Conservation (phyloP, 2,888 invertebrate genomes). For the Agriopis leucophaearia region DNA sequence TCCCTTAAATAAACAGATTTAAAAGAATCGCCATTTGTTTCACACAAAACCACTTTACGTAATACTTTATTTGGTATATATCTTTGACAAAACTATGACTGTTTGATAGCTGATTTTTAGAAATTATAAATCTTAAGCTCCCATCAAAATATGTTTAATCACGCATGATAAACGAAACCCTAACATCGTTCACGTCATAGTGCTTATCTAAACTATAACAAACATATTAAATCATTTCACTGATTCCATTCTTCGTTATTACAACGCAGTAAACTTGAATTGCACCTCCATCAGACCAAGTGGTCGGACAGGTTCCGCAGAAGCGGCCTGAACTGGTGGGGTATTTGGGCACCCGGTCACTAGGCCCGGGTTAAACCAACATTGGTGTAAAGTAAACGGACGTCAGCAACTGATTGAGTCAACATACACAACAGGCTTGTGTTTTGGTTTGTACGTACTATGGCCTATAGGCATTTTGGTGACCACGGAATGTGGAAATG, state of each 20-base stretch:
- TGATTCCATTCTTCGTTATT: not conserved
- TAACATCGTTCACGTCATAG: not conserved
- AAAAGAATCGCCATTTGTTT: not conserved
- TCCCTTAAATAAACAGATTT: not conserved
- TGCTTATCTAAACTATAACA: not conserved
- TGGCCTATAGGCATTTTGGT: not conserved
- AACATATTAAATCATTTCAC: not conserved
- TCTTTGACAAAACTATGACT: not conserved
- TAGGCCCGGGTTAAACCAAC: constrained; percentile 48
- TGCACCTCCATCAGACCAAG: constrained; percentile 42
- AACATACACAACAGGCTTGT: constrained; percentile 23
- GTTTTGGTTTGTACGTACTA: constrained; percentile 6
- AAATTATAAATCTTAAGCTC: not conserved
- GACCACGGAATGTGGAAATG: not conserved
- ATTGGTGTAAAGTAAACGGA: constrained; percentile 26
- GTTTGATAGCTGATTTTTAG: not conserved
- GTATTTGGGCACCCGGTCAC: constrained; percentile 67
- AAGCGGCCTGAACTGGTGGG: constrained; percentile 47
- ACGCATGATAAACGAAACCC: not conserved
- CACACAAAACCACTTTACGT: not conserved
- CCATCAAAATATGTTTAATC: not conserved
- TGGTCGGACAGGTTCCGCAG: constrained; percentile 43
- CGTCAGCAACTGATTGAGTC: constrained; percentile 34
- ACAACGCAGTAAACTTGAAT: constrained; percentile 16
- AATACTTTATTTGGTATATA: not conserved